Evolutionary conservation across 1,140 invertebrate genomes (phyloP).

Genomic region (Acromyrmex charruanus): DNA sequence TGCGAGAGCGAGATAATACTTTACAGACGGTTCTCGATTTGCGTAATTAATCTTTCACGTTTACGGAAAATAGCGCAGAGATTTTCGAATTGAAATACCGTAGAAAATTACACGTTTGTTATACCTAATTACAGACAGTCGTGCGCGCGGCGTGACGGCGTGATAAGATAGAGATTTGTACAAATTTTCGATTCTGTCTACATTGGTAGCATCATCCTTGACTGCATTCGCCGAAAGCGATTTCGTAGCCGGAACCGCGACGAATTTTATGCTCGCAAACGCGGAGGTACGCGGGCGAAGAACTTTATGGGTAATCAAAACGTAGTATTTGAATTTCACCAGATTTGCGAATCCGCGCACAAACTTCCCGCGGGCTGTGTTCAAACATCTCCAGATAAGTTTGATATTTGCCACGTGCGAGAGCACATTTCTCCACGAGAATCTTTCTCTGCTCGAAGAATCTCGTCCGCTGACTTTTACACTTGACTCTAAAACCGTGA

Average conservation of each 20-base stretch:
- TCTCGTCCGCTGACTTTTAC: constrained; percentile 55
- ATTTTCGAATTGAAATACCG: constrained; percentile 16
- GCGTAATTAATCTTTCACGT: constrained; percentile 28
- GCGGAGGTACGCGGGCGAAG: neutral
- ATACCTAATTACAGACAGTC: neutral
- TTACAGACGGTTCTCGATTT: constrained; percentile 36
- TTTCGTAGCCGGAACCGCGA: neutral
- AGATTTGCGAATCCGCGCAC: constrained; percentile 50
- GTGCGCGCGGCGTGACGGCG: neutral
- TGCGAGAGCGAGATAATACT: constrained; percentile 54
- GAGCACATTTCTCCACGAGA: constrained; percentile 41
- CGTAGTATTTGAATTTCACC: constrained; percentile 46
- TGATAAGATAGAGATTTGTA: neutral
- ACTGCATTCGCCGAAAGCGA: constrained; percentile 33
- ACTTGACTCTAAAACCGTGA: constrained; percentile 22
- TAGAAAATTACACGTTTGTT: neutral
- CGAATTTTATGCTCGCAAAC: constrained; percentile 35
- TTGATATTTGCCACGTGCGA: constrained; percentile 64
- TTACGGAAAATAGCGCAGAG: neutral
- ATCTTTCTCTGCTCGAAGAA: constrained; percentile 39
- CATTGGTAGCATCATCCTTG: constrained; percentile 11
- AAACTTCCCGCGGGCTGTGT: constrained; percentile 61
- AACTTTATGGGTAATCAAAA: constrained; percentile 64
- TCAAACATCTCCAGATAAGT: constrained; percentile 65
- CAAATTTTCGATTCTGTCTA: constrained; percentile 18